These are phyloP conservation scores for Apteryx mantelli DNA, from an alignment of 2,113 vertebrate species.

Conservation along the genomic window DNA sequence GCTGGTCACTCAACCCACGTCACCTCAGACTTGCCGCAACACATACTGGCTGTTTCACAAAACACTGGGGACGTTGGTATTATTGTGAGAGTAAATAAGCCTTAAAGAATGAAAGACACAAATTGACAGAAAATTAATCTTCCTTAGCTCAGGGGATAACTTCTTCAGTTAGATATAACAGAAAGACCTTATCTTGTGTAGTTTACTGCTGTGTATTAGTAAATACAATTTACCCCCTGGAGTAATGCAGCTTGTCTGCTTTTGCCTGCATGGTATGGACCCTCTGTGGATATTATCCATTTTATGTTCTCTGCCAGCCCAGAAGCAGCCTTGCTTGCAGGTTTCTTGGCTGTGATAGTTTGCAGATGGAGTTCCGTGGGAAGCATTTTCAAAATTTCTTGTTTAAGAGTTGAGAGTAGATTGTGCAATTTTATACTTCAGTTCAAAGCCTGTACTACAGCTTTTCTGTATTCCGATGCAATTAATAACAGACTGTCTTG, in stretches of 20 bases:
- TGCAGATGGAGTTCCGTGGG: neutral
- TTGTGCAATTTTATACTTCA: neutral
- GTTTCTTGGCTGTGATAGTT: neutral
- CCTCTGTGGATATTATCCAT: neutral
- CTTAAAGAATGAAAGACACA: neutral
- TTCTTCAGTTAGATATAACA: neutral
- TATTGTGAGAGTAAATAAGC: neutral
- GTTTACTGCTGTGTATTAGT: neutral
- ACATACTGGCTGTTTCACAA: neutral
- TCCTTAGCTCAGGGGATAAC: neutral
- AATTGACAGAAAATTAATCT: neutral
- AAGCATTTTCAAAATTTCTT: neutral
- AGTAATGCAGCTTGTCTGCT: neutral
- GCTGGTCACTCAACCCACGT: neutral
- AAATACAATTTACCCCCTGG: neutral
- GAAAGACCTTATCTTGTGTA: neutral
- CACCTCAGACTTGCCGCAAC: neutral
- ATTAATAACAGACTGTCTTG: neutral
- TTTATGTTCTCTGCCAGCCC: neutral
- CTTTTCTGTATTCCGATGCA: neutral
- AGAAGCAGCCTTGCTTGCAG: neutral
- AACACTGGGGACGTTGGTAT: fast-evolving
- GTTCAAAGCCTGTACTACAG: neutral
- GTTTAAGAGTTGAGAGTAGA: neutral
- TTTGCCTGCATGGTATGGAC: neutral